Evolutionary conservation across 2,797 vertebrate species (phyloP).

Genomic region (Rhadinocentrus ornatus): DNA sequence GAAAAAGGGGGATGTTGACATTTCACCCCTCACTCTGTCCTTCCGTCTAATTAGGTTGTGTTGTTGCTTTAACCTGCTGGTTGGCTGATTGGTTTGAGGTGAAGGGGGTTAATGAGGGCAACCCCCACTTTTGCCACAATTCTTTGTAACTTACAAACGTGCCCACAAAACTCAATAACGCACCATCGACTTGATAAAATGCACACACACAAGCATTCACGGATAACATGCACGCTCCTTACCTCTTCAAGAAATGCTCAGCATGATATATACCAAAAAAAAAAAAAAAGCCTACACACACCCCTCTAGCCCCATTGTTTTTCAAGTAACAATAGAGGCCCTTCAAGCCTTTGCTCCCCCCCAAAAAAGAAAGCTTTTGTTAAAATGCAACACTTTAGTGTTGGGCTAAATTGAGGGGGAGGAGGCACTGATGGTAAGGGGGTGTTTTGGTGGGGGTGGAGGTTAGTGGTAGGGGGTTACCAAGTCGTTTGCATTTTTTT

Average conservation of each 20-base stretch:
- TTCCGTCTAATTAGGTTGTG: conserved; percentile 87
- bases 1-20: conserved; percentile 78
- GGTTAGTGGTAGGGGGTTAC: conserved; percentile 51
- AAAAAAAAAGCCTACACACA: conserved; percentile 64
- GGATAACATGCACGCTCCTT: conserved; percentile 49
- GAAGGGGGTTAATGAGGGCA: conserved; percentile 74
- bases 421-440: conserved; percentile 58
- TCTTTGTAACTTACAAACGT: conserved; percentile 52
- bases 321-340: conserved; percentile 83
- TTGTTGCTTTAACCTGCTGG: conserved; percentile 87
- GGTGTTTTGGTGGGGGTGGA: conserved; percentile 40
- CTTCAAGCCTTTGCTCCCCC: conserved; percentile 54
- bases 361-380: conserved; percentile 79
- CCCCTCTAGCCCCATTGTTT: conserved; percentile 83
- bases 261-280: too few species aligned
- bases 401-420: conserved; percentile 78
- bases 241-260: conserved; percentile 60
- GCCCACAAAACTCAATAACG: conserved; percentile 65
- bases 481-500: conserved; percentile 49
- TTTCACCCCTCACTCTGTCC: conserved; percentile 82
- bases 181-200: conserved; percentile 60
- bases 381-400: conserved; percentile 83
- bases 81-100: conserved; percentile 68
- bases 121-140: conserved; percentile 69
- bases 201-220: conserved; percentile 35